A percentile compares a stretch with the other conserved stretches of the same genome.
Conservation (phyloP, 2,797 vertebrate species). For the Potorous gilbertii region DNA sequence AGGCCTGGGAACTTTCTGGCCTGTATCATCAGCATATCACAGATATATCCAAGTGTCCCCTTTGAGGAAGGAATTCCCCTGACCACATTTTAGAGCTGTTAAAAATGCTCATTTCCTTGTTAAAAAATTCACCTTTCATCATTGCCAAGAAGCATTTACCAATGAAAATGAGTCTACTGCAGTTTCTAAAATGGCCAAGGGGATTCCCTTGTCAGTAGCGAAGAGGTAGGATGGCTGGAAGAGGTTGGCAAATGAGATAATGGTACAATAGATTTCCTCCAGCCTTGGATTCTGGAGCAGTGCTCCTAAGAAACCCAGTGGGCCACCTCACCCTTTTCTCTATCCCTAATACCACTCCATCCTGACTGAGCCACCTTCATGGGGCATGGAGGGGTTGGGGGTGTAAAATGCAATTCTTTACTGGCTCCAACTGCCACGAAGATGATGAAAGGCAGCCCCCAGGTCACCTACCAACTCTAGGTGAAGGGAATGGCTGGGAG, state of each 20-base stretch:
- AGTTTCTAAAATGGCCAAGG: slow-evolving; percentile 51
- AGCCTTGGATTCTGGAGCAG: not conserved
- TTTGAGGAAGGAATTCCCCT: not conserved
- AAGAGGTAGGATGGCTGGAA: slow-evolving; percentile 49
- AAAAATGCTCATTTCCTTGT: slow-evolving; percentile 44
- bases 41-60: slow-evolving; percentile 40
- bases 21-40: not conserved
- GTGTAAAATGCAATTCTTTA: not conserved
- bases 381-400: too few relatives aligned
- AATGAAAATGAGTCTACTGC: slow-evolving; percentile 52
- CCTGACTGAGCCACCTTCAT: not conserved
- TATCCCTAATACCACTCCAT: not conserved
- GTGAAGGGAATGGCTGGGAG: not conserved
- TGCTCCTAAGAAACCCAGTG: not conserved
- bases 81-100: slow-evolving; percentile 46
- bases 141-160: slow-evolving; percentile 60
- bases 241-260: slow-evolving; percentile 52
- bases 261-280: not conserved
- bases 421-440: not conserved
- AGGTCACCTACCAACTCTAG: not conserved
- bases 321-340: not conserved
- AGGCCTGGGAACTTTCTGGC: slow-evolving; percentile 19
- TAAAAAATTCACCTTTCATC: slow-evolving; percentile 15
- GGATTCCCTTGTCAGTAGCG: slow-evolving; percentile 32
- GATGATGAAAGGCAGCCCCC: not conserved